phyloP scores from a whole-genome alignment of 2,113 vertebrate species.

The Nansenia antarctica region DNA sequence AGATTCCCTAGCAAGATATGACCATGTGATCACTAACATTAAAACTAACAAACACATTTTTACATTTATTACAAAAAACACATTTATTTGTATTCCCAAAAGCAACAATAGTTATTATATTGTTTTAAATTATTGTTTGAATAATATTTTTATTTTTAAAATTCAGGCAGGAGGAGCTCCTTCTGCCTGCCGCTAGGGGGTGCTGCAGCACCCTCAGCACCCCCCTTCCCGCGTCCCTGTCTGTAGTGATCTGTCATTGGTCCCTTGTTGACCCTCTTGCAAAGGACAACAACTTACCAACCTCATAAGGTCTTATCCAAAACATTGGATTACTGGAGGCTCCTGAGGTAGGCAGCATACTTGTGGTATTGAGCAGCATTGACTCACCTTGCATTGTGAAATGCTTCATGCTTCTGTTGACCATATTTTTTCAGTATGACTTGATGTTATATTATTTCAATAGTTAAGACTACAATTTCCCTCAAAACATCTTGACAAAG shows the following conservation, averaged over 20 bases:
- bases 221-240: too few species aligned
- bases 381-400: neutral
- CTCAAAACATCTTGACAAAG: neutral
- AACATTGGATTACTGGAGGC: neutral
- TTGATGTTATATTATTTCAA: neutral
- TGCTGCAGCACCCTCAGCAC: neutral
- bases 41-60: too few species aligned
- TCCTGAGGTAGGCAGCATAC: neutral
- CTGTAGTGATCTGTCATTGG: neutral
- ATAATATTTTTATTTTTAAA: too few species aligned
- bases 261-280: conserved; percentile 7
- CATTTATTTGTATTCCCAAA: too few species aligned
- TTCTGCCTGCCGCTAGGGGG: too few species aligned
- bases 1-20: too few species aligned
- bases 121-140: too few species aligned
- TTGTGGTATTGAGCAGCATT: neutral
- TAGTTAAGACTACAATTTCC: neutral
- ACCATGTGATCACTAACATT: too few species aligned
- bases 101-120: too few species aligned
- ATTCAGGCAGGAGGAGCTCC: too few species aligned
- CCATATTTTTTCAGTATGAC: neutral
- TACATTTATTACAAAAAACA: too few species aligned
- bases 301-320: neutral
- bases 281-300: neutral
- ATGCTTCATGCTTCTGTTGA: too few species aligned